Percentiles rank a stretch among this genome's conserved stretches.
Evolutionary conservation across 2,113 vertebrate genomes (phyloP).

Genomic region (Etheostoma cragini): DNA sequence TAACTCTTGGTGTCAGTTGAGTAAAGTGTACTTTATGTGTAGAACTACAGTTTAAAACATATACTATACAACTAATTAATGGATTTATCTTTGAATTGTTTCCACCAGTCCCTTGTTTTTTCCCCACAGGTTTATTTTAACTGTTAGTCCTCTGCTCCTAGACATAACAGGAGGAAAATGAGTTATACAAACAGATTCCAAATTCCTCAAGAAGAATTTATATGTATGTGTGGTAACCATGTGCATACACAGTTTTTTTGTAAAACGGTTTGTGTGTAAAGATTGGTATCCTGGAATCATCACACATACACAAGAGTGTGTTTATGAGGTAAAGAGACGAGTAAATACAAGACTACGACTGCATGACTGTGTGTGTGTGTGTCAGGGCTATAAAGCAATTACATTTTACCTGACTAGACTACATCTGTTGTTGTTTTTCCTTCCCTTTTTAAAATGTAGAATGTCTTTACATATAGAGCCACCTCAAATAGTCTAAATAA

Average conservation of each 20-base stretch:
- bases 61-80: too few species aligned
- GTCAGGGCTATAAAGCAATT: conserved; percentile 18
- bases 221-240: conserved; percentile 7
- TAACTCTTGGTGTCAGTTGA: conserved; percentile 49
- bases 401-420: conserved; percentile 24
- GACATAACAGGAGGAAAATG: not conserved
- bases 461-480: conserved; percentile 38
- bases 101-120: too few species aligned
- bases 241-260: conserved; percentile 24
- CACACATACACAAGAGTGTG: not conserved
- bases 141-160: too few species aligned
- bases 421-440: conserved; percentile 16
- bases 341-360: conserved; percentile 28
- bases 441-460: conserved; percentile 60
- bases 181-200: conserved; percentile 21
- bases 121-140: too few species aligned
- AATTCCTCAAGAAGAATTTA: conserved; percentile 32
- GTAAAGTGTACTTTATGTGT: conserved; percentile 11
- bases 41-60: conserved; percentile 25
- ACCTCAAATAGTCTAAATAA: conserved; percentile 18
- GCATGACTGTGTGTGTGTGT: conserved; percentile 1
- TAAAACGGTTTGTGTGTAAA: conserved; percentile 22
- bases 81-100: too few species aligned
- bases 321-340: conserved; percentile 32
- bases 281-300: conserved; percentile 20